Percentiles rank a stretch among this genome's conserved stretches.
phyloP scores from a whole-genome alignment of 2,113 vertebrate genomes.

The Tyrannus savana region DNA sequence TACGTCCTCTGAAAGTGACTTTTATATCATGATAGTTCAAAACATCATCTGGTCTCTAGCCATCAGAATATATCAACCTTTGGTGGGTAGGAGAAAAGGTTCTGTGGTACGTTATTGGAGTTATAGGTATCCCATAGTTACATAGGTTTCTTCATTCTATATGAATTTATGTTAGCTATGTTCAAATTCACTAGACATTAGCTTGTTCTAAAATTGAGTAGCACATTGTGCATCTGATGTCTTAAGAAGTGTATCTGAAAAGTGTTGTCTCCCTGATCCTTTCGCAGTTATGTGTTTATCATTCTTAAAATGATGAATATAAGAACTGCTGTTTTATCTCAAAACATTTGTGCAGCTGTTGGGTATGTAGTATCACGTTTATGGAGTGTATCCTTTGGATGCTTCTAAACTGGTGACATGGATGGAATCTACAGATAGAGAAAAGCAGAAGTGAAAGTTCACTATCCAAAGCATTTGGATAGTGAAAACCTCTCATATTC shows the following conservation, averaged over 20 bases:
- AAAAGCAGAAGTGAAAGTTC: neutral
- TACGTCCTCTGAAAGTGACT: neutral
- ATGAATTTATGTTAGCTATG: neutral
- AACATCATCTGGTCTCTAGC: neutral
- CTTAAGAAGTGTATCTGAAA: neutral
- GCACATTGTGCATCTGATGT: neutral
- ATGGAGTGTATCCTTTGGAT: neutral
- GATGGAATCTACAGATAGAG: neutral
- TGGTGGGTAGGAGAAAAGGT: neutral
- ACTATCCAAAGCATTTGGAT: neutral
- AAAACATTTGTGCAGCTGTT: neutral
- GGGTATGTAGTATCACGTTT: neutral
- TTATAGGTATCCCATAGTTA: neutral
- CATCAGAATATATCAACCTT: neutral
- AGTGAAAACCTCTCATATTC: neutral
- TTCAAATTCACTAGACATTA: neutral
- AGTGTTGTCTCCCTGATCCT: neutral
- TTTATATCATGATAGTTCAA: neutral
- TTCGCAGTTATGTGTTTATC: neutral
- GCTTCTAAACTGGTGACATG: neutral
- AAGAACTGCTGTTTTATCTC: neutral
- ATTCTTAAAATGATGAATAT: neutral
- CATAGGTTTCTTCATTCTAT: neutral
- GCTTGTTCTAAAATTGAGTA: neutral
- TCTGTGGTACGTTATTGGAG: neutral